Percentiles rank a stretch among this genome's conserved stretches.
phyloP scores from a whole-genome alignment of 2,113 vertebrate species.

The Setophaga coronata region DNA sequence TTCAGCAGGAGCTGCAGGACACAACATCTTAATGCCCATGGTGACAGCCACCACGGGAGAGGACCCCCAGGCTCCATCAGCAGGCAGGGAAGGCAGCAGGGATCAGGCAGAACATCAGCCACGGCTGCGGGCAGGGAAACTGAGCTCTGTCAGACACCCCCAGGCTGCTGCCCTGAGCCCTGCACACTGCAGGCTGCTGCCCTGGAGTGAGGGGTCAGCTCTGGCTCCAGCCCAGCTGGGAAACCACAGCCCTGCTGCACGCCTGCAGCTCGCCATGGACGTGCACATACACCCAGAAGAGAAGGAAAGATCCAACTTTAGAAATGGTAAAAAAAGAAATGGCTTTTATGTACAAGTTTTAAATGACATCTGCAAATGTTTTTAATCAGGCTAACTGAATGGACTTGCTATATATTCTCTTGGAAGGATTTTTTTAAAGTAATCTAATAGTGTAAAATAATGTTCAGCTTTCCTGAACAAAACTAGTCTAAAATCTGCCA shows the following conservation, averaged over 20 bases:
- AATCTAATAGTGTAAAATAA: conserved; percentile 40
- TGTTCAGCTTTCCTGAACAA: not conserved
- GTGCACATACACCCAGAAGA: not conserved
- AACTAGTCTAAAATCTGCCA: not conserved
- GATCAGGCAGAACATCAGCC: rapidly evolving
- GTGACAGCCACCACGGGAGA: rapidly evolving
- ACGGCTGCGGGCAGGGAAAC: not conserved
- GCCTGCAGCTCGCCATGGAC: not conserved
- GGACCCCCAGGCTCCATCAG: too few species aligned
- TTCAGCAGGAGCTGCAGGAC: not conserved
- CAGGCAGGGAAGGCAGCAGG: not conserved
- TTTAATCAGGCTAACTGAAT: conserved; percentile 8
- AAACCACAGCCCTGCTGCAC: not conserved
- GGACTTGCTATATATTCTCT: not conserved
- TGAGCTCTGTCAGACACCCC: not conserved
- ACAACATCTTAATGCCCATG: rapidly evolving
- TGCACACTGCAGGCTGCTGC: not conserved
- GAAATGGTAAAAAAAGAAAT: not conserved
- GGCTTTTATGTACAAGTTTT: not conserved
- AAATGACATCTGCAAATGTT: not conserved
- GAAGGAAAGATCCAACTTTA: not conserved
- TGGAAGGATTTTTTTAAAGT: conserved; percentile 19
- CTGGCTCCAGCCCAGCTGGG: not conserved
- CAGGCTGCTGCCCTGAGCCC: not conserved
- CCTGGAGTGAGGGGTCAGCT: not conserved